These are phyloP conservation scores for Hypomesus transpacificus DNA, from an alignment of 2,113 vertebrate genomes.

Conservation along the genomic window DNA sequence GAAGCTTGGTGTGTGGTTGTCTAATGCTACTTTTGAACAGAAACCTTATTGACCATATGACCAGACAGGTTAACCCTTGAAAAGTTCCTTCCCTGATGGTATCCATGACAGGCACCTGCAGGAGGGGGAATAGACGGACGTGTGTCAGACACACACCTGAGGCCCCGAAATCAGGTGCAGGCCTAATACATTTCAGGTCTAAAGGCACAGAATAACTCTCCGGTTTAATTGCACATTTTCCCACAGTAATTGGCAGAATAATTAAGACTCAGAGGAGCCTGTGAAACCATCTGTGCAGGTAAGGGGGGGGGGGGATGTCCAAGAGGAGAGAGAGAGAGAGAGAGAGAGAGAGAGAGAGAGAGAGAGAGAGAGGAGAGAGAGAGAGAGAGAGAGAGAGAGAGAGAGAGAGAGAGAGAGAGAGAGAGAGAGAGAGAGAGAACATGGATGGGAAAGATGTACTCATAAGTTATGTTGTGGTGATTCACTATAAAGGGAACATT, in stretches of 20 bases:
- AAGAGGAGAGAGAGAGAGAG: slow-evolving; percentile 25
- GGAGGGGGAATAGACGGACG: slow-evolving; percentile 37
- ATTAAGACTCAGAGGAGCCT: slow-evolving; percentile 75
- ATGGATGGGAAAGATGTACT: slow-evolving; percentile 29
- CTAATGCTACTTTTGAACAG: too few relatives aligned
- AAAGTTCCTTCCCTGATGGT: slow-evolving; percentile 39
- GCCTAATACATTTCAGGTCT: slow-evolving; percentile 65
- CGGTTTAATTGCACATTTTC: slow-evolving; percentile 71
- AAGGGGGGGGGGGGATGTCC: slow-evolving; percentile 52
- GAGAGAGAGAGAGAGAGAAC: slow-evolving; percentile 8
- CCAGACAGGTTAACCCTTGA: slow-evolving; percentile 26
- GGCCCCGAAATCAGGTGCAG: slow-evolving; percentile 59
- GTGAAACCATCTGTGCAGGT: slow-evolving; percentile 70
- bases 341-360: slow-evolving; percentile 18
- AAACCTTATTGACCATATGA: too few relatives aligned
- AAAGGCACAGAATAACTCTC: slow-evolving; percentile 52
- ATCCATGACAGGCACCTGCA: slow-evolving; percentile 36
- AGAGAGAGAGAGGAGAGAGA: neutral
- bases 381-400: neutral
- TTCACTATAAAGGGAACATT: slow-evolving; percentile 22
- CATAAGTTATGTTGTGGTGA: slow-evolving; percentile 45
- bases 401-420: neutral
- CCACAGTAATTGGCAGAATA: slow-evolving; percentile 72
- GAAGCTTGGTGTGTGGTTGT: too few relatives aligned
- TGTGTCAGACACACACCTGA: slow-evolving; percentile 31